A percentile compares a stretch with the other conserved stretches of the same genome.
Conservation (phyloP, 2,888 invertebrate genomes). For the Megamerina dolium region DNA sequence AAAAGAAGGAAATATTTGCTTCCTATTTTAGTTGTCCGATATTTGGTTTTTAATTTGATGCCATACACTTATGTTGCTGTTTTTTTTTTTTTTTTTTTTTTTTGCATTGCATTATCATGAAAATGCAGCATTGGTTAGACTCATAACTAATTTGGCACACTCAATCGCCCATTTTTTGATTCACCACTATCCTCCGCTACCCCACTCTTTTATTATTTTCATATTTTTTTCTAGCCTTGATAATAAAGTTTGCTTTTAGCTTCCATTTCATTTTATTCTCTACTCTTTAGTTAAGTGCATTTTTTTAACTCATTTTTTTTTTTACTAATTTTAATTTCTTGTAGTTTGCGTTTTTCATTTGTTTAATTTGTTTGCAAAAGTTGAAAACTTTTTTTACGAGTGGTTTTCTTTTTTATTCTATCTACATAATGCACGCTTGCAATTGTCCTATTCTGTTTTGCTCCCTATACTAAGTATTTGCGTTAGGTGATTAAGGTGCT, state of each 20-base stretch:
- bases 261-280: background rate
- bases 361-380: constrained; percentile 23
- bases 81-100: too few relatives aligned
- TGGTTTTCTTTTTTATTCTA: background rate
- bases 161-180: too few relatives aligned
- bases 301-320: background rate
- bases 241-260: constrained; percentile 8
- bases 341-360: constrained; percentile 22
- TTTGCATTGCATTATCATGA: too few relatives aligned
- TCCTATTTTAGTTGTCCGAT: too few relatives aligned
- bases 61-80: too few relatives aligned
- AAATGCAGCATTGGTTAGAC: constrained; percentile 18
- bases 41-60: too few relatives aligned
- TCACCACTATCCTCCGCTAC: too few relatives aligned
- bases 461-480: too few relatives aligned
- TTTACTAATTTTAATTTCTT: background rate
- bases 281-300: background rate
- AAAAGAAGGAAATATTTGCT: too few relatives aligned
- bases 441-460: too few relatives aligned
- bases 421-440: background rate
- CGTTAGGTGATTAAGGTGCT: too few relatives aligned
- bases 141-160: constrained; percentile 37
- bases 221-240: background rate
- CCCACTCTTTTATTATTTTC: too few relatives aligned
- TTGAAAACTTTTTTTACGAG: constrained; percentile 11